These are phyloP conservation scores for Takifugu rubripes DNA, from an alignment of 2,797 vertebrate species.

Conservation along the genomic window DNA sequence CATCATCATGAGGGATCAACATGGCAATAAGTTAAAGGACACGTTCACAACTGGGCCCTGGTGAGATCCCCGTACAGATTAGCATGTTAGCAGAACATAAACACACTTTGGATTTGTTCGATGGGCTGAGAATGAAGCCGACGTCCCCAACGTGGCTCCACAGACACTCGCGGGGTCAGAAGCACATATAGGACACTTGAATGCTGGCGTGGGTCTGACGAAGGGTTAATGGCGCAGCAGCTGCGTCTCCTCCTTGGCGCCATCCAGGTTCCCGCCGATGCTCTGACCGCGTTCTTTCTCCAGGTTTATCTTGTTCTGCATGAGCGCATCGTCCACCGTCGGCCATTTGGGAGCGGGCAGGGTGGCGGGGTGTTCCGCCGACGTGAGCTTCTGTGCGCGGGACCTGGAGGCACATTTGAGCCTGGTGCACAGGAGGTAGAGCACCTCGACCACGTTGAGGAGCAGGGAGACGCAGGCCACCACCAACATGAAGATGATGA, in stretches of 20 bases:
- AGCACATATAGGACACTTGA: slow-evolving; percentile 1
- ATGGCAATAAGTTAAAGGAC: slow-evolving; percentile 41
- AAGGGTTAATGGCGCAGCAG: slow-evolving; percentile 18
- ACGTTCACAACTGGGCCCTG: slow-evolving; percentile 7
- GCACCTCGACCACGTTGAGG: slow-evolving; percentile 56
- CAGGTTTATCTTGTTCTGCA: slow-evolving; percentile 58
- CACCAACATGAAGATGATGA: slow-evolving; percentile 69
- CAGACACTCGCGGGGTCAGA: too few relatives aligned
- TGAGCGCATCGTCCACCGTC: background rate
- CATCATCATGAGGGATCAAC: slow-evolving; percentile 11
- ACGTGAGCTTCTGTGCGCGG: slow-evolving; percentile 8
- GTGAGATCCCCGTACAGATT: slow-evolving; percentile 7
- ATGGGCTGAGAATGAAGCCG: slow-evolving; percentile 19
- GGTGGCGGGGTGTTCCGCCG: slow-evolving; percentile 28
- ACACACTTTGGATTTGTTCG: slow-evolving; percentile 34
- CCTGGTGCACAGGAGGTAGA: slow-evolving; percentile 56
- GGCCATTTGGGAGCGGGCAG: slow-evolving; percentile 28
- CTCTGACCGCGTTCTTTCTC: slow-evolving; percentile 56
- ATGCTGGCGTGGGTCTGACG: too few relatives aligned
- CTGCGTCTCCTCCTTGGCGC: slow-evolving; percentile 63
- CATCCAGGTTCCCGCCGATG: slow-evolving; percentile 56
- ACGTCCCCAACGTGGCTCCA: too few relatives aligned
- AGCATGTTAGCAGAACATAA: slow-evolving; percentile 29
- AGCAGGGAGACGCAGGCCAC: slow-evolving; percentile 65
- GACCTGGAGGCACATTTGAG: slow-evolving; percentile 26